Percentiles rank a stretch among this genome's conserved stretches.
These are phyloP conservation scores for Homalodisca vitripennis DNA, from an alignment of 1,140 invertebrate species.

Conservation along the genomic window DNA sequence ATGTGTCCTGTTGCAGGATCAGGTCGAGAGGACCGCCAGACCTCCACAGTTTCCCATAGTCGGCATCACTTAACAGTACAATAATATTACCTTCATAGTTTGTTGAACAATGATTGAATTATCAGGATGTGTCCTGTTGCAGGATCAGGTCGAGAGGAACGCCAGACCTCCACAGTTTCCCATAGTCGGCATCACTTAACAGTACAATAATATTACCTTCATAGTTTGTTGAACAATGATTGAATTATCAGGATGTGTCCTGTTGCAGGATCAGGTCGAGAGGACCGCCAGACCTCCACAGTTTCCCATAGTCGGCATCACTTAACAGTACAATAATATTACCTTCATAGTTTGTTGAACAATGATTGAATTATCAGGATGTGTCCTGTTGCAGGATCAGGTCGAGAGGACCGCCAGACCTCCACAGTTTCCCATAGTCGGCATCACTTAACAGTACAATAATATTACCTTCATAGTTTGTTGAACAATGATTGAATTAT, in stretches of 20 bases:
- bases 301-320: background rate
- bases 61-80: slow-evolving; percentile 13
- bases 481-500: slow-evolving; percentile 10
- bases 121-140: too few relatives aligned
- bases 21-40: background rate
- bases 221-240: slow-evolving; percentile 8
- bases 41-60: background rate
- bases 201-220: slow-evolving; percentile 18
- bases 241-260: too few relatives aligned
- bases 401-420: background rate
- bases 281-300: background rate
- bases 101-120: slow-evolving; percentile 8
- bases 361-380: slow-evolving; percentile 15
- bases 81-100: slow-evolving; percentile 18
- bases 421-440: background rate
- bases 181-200: slow-evolving; percentile 6
- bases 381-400: too few relatives aligned
- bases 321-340: slow-evolving; percentile 16
- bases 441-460: slow-evolving; percentile 15
- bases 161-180: background rate
- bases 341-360: slow-evolving; percentile 10
- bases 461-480: slow-evolving; percentile 16
- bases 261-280: too few relatives aligned
- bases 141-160: background rate
- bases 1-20: too few relatives aligned